A percentile compares a stretch with the other conserved stretches of the same genome.
phyloP scores from a whole-genome alignment of 2,113 vertebrate species.

The Emydocephalus ijimae region DNA sequence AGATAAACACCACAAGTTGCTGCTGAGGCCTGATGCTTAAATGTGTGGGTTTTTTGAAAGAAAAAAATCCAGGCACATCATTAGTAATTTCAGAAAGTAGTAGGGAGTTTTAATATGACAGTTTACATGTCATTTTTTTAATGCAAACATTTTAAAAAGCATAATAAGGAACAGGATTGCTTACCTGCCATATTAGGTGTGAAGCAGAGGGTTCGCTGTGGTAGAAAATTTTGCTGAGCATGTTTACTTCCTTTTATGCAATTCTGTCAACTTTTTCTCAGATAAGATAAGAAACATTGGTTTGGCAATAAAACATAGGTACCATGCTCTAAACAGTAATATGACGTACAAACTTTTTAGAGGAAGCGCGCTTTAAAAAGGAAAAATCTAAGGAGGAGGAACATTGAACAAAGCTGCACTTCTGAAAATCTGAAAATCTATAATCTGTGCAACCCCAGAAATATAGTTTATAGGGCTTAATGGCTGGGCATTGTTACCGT shows the following conservation, averaged over 20 bases:
- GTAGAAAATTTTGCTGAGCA: neutral
- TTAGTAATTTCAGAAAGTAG: neutral
- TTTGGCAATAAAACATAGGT: neutral
- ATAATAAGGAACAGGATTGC: neutral
- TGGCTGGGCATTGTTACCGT: neutral
- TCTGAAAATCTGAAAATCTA: neutral
- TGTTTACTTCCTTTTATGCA: neutral
- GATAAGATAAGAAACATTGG: neutral
- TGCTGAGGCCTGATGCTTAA: neutral
- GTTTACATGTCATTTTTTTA: neutral
- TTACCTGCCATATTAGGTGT: neutral
- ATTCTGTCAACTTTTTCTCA: neutral
- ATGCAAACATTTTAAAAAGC: neutral
- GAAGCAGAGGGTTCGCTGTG: neutral
- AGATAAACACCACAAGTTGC: neutral
- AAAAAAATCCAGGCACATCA: neutral
- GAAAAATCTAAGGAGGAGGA: neutral
- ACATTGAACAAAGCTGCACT: neutral
- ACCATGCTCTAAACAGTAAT: neutral
- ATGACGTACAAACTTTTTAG: neutral
- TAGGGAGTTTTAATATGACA: neutral
- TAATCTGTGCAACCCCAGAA: neutral
- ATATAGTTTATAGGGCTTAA: neutral
- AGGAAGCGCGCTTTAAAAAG: neutral
- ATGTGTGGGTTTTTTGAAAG: neutral